phyloP scores from a whole-genome alignment of 2,797 vertebrate species.

The Acipenser oxyrinchus region DNA sequence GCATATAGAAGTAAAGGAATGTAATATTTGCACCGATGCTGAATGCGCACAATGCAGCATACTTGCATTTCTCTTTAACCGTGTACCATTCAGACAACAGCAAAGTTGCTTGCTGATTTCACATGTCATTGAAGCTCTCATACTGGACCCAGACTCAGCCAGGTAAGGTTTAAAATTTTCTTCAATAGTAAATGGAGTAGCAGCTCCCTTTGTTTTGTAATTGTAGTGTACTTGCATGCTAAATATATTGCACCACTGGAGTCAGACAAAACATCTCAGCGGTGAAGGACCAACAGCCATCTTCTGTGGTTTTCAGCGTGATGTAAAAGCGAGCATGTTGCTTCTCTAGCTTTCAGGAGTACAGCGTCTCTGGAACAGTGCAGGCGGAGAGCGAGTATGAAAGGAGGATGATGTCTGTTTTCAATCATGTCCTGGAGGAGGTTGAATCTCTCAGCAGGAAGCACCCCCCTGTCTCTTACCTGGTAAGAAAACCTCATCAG shows the following conservation, averaged over 20 bases:
- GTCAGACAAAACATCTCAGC: too few species aligned
- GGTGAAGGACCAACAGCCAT: too few species aligned
- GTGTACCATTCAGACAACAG: constrained; percentile 70
- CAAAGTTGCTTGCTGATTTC: constrained; percentile 93
- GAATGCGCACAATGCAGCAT: too few species aligned
- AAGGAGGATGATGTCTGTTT: constrained; percentile 87
- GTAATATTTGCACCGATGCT: too few species aligned
- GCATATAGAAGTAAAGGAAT: too few species aligned
- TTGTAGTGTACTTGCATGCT: too few species aligned
- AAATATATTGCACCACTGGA: too few species aligned
- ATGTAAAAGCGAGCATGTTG: not conserved
- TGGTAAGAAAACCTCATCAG: constrained; percentile 55
- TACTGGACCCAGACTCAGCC: constrained; percentile 86
- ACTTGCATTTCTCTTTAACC: constrained; percentile 44
- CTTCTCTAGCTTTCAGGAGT: constrained; percentile 83
- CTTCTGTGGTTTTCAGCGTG: too few species aligned
- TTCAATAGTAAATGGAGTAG: not conserved
- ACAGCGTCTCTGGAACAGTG: constrained; percentile 64
- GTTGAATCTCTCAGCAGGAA: constrained; percentile 87
- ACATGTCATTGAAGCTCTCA: constrained; percentile 87
- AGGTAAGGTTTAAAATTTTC: constrained; percentile 56
- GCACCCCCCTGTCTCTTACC: constrained; percentile 86
- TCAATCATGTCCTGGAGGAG: constrained; percentile 82
- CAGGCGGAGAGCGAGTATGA: constrained; percentile 88
- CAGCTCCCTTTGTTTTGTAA: too few species aligned